Conservation (phyloP, 2,797 vertebrate species). For the Tamandua tetradactyla region DNA sequence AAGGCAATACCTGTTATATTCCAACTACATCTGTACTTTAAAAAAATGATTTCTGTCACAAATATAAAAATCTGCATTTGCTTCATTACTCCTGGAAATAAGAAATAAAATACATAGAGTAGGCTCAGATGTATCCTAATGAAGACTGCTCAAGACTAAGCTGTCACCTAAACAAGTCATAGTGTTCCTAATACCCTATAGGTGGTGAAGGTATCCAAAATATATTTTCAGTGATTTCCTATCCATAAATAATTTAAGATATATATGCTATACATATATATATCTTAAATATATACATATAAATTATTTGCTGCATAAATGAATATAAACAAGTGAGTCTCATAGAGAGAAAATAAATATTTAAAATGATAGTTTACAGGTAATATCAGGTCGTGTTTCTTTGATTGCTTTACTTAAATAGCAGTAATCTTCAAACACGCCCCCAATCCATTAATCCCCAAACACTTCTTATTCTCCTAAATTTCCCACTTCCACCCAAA, state of each 20-base stretch:
- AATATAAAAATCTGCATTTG: neutral
- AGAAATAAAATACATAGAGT: neutral
- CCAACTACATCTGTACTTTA: neutral
- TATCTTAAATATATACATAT: no score
- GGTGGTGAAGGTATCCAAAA: neutral
- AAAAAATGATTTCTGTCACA: neutral
- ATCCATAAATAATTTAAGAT: neutral
- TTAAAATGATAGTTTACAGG: neutral
- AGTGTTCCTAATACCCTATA: neutral
- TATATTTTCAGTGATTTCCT: neutral
- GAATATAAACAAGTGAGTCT: neutral
- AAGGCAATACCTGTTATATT: neutral
- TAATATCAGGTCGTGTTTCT: neutral
- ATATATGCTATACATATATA: no score
- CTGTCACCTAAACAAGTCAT: neutral
- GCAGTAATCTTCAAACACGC: neutral
- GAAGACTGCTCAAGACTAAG: neutral
- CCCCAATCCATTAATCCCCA: neutral
- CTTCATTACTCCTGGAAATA: neutral
- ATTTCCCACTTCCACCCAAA: neutral
- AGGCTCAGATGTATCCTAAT: neutral
- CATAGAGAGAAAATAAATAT: neutral
- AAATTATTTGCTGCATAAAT: neutral
- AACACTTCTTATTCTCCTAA: neutral
- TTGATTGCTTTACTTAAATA: neutral